A percentile compares a stretch with the other conserved stretches of the same genome.
Conservation (phyloP, 2,888 invertebrate genomes). For the Thymelicus lineola region DNA sequence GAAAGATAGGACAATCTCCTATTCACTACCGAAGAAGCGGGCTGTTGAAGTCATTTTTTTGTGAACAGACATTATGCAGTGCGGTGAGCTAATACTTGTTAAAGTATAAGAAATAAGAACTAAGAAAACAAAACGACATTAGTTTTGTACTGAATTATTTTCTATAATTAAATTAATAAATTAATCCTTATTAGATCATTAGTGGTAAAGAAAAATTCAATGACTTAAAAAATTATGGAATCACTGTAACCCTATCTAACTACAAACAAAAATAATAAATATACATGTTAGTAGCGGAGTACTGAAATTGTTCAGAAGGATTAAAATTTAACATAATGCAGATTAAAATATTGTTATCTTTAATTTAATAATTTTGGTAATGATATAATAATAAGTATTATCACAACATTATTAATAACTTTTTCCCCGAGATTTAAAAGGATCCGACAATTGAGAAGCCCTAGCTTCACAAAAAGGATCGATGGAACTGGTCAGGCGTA, state of each 20-base stretch:
- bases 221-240: too few species aligned
- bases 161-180: too few species aligned
- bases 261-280: too few species aligned
- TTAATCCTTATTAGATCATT: too few species aligned
- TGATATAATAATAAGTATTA: background rate
- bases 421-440: constrained; percentile 1
- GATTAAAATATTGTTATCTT: too few species aligned
- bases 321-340: background rate
- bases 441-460: constrained; percentile 26
- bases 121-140: background rate
- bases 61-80: constrained; percentile 7
- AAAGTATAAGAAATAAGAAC: too few species aligned
- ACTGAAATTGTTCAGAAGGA: too few species aligned
- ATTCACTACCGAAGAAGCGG: constrained; percentile 37
- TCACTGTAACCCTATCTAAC: too few species aligned
- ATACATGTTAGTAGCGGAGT: too few species aligned
- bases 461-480: constrained; percentile 20
- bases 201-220: too few species aligned
- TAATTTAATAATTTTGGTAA: too few species aligned
- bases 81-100: constrained; percentile 13
- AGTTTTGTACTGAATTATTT: too few species aligned
- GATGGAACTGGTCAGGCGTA: constrained; percentile 30
- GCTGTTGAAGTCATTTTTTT: constrained; percentile 47
- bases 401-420: background rate
- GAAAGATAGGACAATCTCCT: constrained; percentile 46